phyloP scores from a whole-genome alignment of 2,113 vertebrate species.

The Fregetta grallaria region DNA sequence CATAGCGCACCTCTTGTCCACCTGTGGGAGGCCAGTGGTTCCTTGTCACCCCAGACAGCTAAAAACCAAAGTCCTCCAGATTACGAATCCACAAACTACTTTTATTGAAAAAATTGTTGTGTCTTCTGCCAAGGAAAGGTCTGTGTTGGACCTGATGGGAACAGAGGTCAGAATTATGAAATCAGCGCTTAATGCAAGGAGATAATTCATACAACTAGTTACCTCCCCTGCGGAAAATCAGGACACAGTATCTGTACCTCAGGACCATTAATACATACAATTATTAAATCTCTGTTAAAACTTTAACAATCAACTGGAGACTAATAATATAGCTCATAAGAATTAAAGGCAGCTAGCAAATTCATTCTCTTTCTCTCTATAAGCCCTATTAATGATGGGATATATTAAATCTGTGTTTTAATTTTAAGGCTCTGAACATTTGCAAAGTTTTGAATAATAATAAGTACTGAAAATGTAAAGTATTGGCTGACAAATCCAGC shows the following conservation, averaged over 20 bases:
- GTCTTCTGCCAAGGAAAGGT: not conserved
- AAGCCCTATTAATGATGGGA: not conserved
- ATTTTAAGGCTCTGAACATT: not conserved
- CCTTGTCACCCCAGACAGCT: fast-evolving
- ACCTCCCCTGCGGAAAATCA: not conserved
- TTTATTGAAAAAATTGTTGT: not conserved
- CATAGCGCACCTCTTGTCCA: not conserved
- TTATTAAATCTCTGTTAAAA: not conserved
- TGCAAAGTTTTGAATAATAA: not conserved
- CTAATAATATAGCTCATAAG: not conserved
- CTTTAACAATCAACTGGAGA: not conserved
- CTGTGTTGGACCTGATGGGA: not conserved
- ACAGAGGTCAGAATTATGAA: not conserved
- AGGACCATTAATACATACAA: not conserved
- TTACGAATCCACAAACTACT: not conserved
- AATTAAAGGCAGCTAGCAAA: not conserved
- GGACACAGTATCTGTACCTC: not conserved
- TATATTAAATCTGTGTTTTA: not conserved
- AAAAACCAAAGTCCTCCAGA: not conserved
- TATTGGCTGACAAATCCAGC: not conserved
- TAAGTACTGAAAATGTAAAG: not conserved
- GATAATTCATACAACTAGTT: not conserved
- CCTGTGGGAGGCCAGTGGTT: not conserved
- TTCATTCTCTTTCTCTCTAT: not conserved
- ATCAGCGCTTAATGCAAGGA: not conserved